Evolutionary conservation across 2,113 vertebrate genomes (phyloP).

Genomic region (Gobio gobio): DNA sequence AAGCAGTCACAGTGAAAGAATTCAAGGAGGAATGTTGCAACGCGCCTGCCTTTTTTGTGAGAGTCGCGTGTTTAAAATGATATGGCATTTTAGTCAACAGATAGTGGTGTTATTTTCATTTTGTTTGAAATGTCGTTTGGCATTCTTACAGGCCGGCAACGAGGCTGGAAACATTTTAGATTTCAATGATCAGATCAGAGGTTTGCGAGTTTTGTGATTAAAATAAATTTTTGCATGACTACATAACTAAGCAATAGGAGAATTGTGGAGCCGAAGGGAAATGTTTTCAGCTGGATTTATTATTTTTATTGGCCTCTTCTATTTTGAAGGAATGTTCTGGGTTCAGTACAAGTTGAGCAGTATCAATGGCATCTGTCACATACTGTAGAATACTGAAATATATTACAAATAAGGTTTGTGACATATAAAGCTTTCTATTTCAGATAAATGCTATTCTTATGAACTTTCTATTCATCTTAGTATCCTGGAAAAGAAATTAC

Average conservation of each 20-base stretch:
- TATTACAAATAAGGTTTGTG: background rate
- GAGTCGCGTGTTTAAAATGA: slow-evolving; percentile 11
- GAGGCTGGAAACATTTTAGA: slow-evolving; percentile 13
- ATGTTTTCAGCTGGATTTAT: background rate
- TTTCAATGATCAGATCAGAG: slow-evolving; percentile 17
- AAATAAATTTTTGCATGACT: background rate
- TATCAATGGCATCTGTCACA: background rate
- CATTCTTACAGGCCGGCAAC: background rate
- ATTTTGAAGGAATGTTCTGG: background rate
- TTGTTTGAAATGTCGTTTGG: slow-evolving; percentile 20
- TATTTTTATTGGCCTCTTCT: background rate
- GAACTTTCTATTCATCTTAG: no score
- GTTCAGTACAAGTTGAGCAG: background rate
- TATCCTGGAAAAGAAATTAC: no score
- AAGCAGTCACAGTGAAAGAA: slow-evolving; percentile 37
- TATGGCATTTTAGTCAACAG: slow-evolving; percentile 41
- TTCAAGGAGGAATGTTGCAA: slow-evolving; percentile 47
- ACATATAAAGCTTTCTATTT: no score
- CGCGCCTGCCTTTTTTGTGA: background rate
- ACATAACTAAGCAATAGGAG: background rate
- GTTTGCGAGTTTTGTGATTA: background rate
- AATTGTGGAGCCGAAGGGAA: background rate
- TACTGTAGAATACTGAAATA: background rate
- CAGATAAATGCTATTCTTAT: no score
- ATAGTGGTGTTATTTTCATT: slow-evolving; percentile 25